Evolutionary conservation across 1,140 invertebrate genomes (phyloP).

Genomic region (Meloidogyne exigua): DNA sequence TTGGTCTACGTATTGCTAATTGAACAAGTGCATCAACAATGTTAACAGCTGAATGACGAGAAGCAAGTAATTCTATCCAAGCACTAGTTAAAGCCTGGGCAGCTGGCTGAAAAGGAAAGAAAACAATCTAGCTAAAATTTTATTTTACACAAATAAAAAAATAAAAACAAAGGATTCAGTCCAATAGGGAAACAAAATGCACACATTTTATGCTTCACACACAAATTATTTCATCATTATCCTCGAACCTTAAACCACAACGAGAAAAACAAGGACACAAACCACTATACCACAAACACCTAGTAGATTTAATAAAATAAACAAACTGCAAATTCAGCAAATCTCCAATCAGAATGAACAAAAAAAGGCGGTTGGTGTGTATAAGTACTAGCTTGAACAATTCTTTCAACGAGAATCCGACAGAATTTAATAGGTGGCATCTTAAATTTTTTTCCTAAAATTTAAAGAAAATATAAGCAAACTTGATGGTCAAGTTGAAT

Average conservation of each 20-base stretch:
- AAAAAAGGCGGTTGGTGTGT: constrained; percentile 45
- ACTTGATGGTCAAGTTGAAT: constrained; percentile 42
- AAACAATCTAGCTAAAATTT: neutral
- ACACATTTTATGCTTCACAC: neutral
- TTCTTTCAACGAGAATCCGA: constrained; percentile 35
- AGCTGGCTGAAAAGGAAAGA: constrained; percentile 31
- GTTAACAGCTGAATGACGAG: constrained; percentile 19
- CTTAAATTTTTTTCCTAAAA: constrained; percentile 33
- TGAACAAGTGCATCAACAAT: constrained; percentile 40
- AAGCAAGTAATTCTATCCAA: constrained; percentile 45
- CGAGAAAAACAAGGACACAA: neutral
- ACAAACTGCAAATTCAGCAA: constrained; percentile 34
- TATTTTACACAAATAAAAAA: too few relatives aligned
- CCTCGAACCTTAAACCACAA: neutral
- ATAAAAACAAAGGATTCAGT: neutral
- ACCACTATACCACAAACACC: neutral
- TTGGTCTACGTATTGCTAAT: constrained; percentile 38
- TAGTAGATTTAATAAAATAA: neutral
- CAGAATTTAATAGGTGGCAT: constrained; percentile 40
- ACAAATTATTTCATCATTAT: neutral
- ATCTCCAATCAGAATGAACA: constrained; percentile 42
- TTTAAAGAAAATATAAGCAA: neutral
- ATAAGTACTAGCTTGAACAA: constrained; percentile 46
- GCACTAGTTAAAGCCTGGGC: constrained; percentile 44
- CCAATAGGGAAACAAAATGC: neutral